Evolutionary conservation across 2,113 vertebrate genomes (phyloP), one percentile per base, ranked within the genome.

Genomic region (Gnathonemus longibarbis): DNA sequence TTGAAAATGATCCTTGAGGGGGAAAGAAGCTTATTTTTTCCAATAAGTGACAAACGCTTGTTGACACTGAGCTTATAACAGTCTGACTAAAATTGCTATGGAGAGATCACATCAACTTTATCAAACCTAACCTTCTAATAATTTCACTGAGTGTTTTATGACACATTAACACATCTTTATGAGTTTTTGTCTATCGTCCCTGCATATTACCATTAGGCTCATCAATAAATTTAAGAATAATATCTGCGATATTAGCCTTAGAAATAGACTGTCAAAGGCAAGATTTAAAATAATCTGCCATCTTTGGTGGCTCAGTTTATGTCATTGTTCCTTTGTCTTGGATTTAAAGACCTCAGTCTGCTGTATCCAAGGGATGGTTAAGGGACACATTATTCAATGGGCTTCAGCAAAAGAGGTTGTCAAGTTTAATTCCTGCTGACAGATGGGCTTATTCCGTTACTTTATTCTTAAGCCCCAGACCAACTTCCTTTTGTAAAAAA

Each of bases 171-270:
- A 45, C 83, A 11, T 48, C 45, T 50, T 50, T 15, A 11, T 50
- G 49, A 84, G 42, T 46, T 84, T 84, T 84, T 24, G 11, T 53
- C 49, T 86, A 31, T 87, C 19, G 31, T n/a, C 77, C 50, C 9
- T 48, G 17, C 52, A 74, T 90, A 45, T 52, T 53, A 10, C 24
- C 19, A 19, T n/a, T 86, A 52, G 46, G 45, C 56, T 87, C 84
- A 87, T 58, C 7, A 52, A 35, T 70, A 87, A 90, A 87, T 31
- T 48, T 74, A 84, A 45, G 84, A 90, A 77, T 87, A 50, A 87
- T 50, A 74, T 87, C 66, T 87, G 7, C 9, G 58, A 62, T n/a
- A 62, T n/a, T n/a, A 62, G 83, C n/a, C n/a, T 19, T 52, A 39
- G 27, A 39, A 74, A 50, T 24, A 27, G 45, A 45, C 19, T 87